These are phyloP conservation scores for Pelobates fuscus DNA, from an alignment of 2,113 vertebrate genomes.

Conservation along the genomic window DNA sequence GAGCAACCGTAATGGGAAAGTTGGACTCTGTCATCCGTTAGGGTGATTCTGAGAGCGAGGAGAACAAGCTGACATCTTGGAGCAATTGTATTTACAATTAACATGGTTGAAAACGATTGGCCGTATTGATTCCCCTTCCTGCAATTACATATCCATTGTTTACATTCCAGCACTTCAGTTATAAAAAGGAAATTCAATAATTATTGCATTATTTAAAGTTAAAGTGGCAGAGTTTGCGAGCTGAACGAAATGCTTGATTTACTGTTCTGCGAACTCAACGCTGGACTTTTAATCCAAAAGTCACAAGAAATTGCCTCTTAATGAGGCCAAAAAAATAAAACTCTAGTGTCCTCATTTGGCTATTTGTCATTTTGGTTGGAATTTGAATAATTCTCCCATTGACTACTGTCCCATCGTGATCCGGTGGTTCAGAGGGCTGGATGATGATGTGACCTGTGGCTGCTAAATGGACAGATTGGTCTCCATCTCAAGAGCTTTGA, in stretches of 20 bases:
- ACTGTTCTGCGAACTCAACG: constrained; percentile 77
- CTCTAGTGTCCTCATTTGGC: constrained; percentile 13
- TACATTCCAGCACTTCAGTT: constrained; percentile 98
- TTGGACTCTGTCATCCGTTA: constrained; percentile 86
- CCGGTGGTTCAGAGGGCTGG: neutral
- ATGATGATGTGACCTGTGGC: constrained; percentile 5
- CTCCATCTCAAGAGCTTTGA: neutral
- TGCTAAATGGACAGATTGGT: constrained; percentile 32
- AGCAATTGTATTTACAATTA: constrained; percentile 95
- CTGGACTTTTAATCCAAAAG: constrained; percentile 74
- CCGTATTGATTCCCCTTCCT: constrained; percentile 97
- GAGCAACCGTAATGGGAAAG: constrained; percentile 93
- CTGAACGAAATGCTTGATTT: constrained; percentile 80
- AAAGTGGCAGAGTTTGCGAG: constrained; percentile 92
- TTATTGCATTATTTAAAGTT: constrained; percentile 99
- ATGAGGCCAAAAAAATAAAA: constrained; percentile 67
- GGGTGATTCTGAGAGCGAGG: constrained; percentile 83
- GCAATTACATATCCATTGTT: constrained; percentile 99
- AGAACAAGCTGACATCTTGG: constrained; percentile 85
- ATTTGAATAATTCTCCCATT: constrained; percentile 46
- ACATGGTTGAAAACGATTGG: constrained; percentile 97
- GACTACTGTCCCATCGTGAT: constrained; percentile 25
- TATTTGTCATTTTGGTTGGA: constrained; percentile 25
- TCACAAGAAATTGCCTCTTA: constrained; percentile 75
- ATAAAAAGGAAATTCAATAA: constrained; percentile 99